Base-by-base conservation (phyloP, 2,113 vertebrate genomes). In the Halcyon malimbica region DNA sequence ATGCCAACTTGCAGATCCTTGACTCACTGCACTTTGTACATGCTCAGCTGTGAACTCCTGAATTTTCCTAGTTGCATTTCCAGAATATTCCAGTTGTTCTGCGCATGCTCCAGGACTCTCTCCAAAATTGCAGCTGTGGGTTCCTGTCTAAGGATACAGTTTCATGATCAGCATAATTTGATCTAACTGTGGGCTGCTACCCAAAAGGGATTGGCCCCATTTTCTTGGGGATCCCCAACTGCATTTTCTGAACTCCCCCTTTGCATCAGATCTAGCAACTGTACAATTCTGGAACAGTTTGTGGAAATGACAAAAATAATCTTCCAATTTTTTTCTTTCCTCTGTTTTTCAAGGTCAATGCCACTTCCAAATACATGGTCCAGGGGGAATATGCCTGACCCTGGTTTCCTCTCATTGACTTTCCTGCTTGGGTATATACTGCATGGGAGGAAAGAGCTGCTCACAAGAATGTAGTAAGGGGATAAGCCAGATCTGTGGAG, bases 161-260 rank as follows among this genome's bases (percentile, higher is more conserved):
- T 97, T 94, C 96, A 95, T 37, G 96, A 87, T 97, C 87, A 96
- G 91, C 91, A 94, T 89, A 96, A 96, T 96, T 96, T 96, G 91
- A 96, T 95, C 93, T 85, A 93, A 89, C 83, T 62, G 23, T 84
- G 94, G 93, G 93, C 94, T 95, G 89, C 89, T 82, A 79, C 93
- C 93, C 94, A 96, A 95, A 93, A 91, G 5, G 16, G 29, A 87
- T 67, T 89, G 89, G 83, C 57, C 39, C 87, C 81, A 68, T 89
- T 96, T 97, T 96, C 74, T 89, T 56, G 79, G 62, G 77, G 88
- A 84, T 84, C 62, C 70, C 77, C 87, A 94, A 39, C 33, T 68
- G 18, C 35, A 7, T 94, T 84, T 92, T 82, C 26, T 69, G 48
- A 91, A 68, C 77, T 78, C 21, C 29, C 11, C 23, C 7, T 84